Percentiles rank a stretch among this genome's conserved stretches.
phyloP scores from a whole-genome alignment of 2,888 invertebrate genomes.

The Papilio demoleus region DNA sequence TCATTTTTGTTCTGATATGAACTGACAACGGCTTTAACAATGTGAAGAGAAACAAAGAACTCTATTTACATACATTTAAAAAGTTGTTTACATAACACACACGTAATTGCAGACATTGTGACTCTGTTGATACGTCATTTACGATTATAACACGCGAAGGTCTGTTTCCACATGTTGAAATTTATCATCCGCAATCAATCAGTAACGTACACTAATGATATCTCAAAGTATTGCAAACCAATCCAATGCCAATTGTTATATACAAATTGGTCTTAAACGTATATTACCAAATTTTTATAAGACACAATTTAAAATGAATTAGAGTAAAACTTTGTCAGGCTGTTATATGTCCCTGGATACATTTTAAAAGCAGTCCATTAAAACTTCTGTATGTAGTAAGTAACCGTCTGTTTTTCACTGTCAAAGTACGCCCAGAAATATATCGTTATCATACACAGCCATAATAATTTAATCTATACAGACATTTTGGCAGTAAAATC shows the following conservation, averaged over 20 bases:
- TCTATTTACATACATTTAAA: conserved; percentile 40
- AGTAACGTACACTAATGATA: conserved; percentile 9
- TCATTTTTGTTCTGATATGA: conserved; percentile 33
- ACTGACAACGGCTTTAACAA: conserved; percentile 38
- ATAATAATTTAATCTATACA: not conserved
- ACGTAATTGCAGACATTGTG: conserved; percentile 45
- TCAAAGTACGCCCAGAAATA: not conserved
- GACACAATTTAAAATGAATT: not conserved
- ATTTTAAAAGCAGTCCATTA: not conserved
- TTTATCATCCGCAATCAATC: conserved; percentile 13
- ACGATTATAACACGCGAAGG: conserved; percentile 4
- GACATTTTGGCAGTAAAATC: not conserved
- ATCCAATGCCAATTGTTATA: not conserved
- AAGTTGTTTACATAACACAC: conserved; percentile 33
- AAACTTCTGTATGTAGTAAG: not conserved
- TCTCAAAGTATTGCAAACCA: not conserved
- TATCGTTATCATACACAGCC: not conserved
- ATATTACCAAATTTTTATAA: no score
- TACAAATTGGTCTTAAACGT: no score
- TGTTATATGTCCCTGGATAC: not conserved
- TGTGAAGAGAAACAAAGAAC: conserved; percentile 40
- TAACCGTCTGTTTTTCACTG: conserved; percentile 4
- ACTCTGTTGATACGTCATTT: conserved; percentile 32
- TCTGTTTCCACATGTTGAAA: conserved; percentile 17
- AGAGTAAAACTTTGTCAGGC: not conserved